Evolutionary conservation across 2,797 vertebrate species (phyloP), one percentile per base, ranked within the genome.

Genomic region (Babyrousa celebensis): DNA sequence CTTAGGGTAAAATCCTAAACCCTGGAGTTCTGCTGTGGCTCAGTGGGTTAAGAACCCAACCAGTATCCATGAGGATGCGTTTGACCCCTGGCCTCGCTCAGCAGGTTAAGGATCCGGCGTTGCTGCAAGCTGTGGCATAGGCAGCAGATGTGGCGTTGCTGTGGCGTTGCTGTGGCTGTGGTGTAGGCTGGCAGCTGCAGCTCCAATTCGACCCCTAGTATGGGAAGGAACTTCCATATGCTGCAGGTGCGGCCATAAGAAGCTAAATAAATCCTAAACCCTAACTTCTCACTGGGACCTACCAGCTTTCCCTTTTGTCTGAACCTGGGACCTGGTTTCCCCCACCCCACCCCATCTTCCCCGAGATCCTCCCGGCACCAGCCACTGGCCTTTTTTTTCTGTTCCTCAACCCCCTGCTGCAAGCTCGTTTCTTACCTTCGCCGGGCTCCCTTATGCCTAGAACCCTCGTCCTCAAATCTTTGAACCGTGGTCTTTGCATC

Each of bases 351-450:
- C 40, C 43, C 3, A 0, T 12, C 27, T 7, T 79, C 43, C 32
- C 54, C 1, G 0, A 0, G 16, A 23, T 23, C 60, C 60, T 80
- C 11, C 0, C 40, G 60, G 4, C 27, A 85, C n/a, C 48, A 14
- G 36, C 48, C 27, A 16, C 17, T 3, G 9, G 56, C 32, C 12
- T 48, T 48, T 17, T 54, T 77, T 36, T 67, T 79, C 58, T 75
- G 32, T 68, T 71, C 36, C 32, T 89, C 77, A 48, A 25, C 36
- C 21, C 20, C n/a, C 68, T 1, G 4, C 43, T 7, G 43, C 36
- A 7, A n/a, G 14, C 18, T 15, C 9, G n/a, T 60, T 75, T 89
- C n/a, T 2, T 40, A 16, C 58, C 60, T 82, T 40, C 58, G 23
- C 86, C 56, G 67, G 58, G 70, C 72, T 60, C 40, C 29, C 62